Base-by-base conservation (phyloP, 30 jellyfish, hydroid and myxozoan genomes). In the Morbakka virulenta region DNA sequence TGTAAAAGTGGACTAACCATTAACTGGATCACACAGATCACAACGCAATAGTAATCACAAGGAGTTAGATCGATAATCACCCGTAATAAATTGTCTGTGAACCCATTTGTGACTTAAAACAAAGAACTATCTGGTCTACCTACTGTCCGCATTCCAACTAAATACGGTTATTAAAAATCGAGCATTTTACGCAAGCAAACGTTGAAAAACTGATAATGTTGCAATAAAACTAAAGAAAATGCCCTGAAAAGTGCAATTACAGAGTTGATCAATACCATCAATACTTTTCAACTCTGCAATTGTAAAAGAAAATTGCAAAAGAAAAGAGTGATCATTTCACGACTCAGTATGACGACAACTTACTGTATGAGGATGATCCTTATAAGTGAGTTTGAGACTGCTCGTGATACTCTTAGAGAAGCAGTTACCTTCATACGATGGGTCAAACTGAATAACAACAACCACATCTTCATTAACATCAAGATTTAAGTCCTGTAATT, bases 341-440 rank as follows among this genome's bases (percentile, higher is more conserved):
- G n/a, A n/a, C n/a, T n/a, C n/a, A n/a, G n/a, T n/a, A n/a, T n/a
- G n/a, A n/a, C n/a, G n/a, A n/a, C n/a, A 17, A 25, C 88, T 23
- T 50, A 86, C 96, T 36, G 86, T 75, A 50, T 82, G 86, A 9
- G 99, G 96, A 57, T 93, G 99, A 68, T 93, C 99, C 32, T 81
- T 78, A 64, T 93, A 93, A 3, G 67, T 52, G 62, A 93, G 63
- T 9, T 71, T 78, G 52, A 93, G 36, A 29, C 52, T 61, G 2
- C 94, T 31, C 25, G 64, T 73, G 0, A 85, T 88, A 1, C 93
- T 50, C 67, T 86, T 24, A 47, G 94, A 87, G 72, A 57, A 80
- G 30, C 81, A 76, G 82, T 93, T 96, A 23, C 68, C 67, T 41
- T 74, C 32, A 57, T 67, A 81, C 35, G 76, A 85, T 2, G 99